Percentiles rank a stretch among this genome's conserved stretches.
Conservation (phyloP, 2,797 vertebrate genomes). For the Poecilia picta region DNA sequence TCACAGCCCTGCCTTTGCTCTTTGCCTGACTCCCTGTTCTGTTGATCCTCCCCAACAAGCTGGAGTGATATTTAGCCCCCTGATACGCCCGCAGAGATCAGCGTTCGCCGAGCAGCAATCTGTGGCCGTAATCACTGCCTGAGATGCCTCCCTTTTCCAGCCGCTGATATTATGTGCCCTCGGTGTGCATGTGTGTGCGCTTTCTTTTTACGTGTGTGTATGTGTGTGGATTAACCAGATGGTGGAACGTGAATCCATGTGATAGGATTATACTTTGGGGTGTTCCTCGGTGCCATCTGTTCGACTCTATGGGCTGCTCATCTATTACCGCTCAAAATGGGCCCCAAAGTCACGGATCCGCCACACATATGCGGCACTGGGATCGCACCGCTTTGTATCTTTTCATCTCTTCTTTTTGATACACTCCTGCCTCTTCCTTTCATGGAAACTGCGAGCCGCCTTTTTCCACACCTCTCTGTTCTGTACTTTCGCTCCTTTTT, state of each 20-base stretch:
- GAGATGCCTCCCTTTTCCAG: constrained; percentile 87
- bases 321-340: constrained; percentile 75
- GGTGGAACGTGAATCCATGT: constrained; percentile 93
- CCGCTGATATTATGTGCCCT: constrained; percentile 85
- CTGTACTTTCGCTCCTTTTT: constrained; percentile 25
- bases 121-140: constrained; percentile 90
- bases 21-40: constrained; percentile 70
- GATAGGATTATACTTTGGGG: constrained; percentile 97
- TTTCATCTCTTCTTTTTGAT: constrained; percentile 53
- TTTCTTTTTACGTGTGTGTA: constrained; percentile 25
- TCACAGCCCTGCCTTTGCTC: constrained; percentile 75
- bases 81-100: constrained; percentile 83
- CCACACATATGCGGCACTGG: constrained; percentile 48
- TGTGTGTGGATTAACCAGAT: constrained; percentile 92
- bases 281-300: constrained; percentile 91
- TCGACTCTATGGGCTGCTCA: constrained; percentile 71
- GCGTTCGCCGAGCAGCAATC: constrained; percentile 89
- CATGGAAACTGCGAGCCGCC: background rate
- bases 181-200: constrained; percentile 51
- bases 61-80: constrained; percentile 80
- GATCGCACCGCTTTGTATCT: constrained; percentile 17
- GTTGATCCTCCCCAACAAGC: constrained; percentile 77
- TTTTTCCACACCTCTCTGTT: constrained; percentile 30
- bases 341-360: constrained; percentile 70
- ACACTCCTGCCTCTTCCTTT: constrained; percentile 41